Percentiles rank a stretch among this genome's conserved stretches.
Evolutionary conservation across 2,888 invertebrate genomes (phyloP).

Genomic region (Neoascia interrupta): DNA sequence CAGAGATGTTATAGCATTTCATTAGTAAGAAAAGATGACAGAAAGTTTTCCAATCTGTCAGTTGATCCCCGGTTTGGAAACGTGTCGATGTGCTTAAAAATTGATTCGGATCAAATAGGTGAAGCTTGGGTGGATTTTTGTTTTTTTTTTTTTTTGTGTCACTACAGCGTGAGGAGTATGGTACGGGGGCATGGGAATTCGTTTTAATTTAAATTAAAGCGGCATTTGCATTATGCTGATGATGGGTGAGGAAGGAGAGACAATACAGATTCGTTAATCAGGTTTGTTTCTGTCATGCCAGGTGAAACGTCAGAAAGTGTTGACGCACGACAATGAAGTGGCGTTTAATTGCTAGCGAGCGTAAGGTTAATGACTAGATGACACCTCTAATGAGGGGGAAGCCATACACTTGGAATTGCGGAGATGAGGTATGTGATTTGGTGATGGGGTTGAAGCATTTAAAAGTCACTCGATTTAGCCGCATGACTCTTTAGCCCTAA

Average conservation of each 20-base stretch:
- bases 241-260: no score
- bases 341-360: not conserved
- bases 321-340: not conserved
- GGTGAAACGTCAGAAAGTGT: not conserved
- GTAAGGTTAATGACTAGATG: no score
- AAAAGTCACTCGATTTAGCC: no score
- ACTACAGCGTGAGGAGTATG: not conserved
- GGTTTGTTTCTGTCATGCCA: not conserved
- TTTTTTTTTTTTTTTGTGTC: not conserved
- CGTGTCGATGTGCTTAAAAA: no score
- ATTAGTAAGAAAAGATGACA: conserved; percentile 30
- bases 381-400: no score
- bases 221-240: not conserved
- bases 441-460: no score
- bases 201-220: not conserved
- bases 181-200: not conserved
- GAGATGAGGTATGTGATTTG: no score
- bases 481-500: no score
- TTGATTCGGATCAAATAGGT: no score
- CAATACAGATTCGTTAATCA: not conserved
- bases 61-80: no score
- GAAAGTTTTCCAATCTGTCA: not conserved
- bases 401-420: no score
- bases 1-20: not conserved
- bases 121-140: no score